Evolutionary conservation across 1,140 invertebrate species (phyloP), one percentile per base, ranked within the genome.

Genomic region (Gryon sp.): DNA sequence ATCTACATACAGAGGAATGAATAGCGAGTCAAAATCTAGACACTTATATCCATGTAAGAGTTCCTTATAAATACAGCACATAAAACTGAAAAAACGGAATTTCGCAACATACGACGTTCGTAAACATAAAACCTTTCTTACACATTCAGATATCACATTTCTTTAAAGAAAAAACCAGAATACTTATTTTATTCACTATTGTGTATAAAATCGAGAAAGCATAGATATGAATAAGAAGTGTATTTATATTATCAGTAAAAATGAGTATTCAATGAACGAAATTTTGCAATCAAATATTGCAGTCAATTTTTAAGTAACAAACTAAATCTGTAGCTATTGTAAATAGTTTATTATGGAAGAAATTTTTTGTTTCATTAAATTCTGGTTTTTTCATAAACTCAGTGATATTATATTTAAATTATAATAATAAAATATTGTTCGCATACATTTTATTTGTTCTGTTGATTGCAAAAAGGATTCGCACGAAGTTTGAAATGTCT

Each of bases 1-100:
- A 80, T 78, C 76, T 83, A 70, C 80, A 81, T 83, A 81, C 15
- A 78, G 53, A 82, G 78, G 83, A 80, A 87, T 85, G 80, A 80
- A 80, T 62, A 46, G 68, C 69, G 59, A 73, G 50, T 50, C 59
- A 63, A 65, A 73, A 45, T 73, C 69, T 73, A 73, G 34, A 60
- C 50, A 75, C 24, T 48, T 60, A 73, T 63, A 48, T 48, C 46
- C 15, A 16, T 66, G 57, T 62, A 14, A 30, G 60, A 59, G 24
- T 14, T 57, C 9, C 73, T 63, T 69, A 63, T 57, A 59, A 66
- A 52, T 53, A 70, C 18, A 15, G 14, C 19, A 66, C 57, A 52
- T 30, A 4, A 14, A 63, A 60, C 22, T 69, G 52, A 52, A 65
- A 52, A 65, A 38, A 16, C 20, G 20, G 18, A 3, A 45, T 6